Evolutionary conservation across 2,797 vertebrate genomes (phyloP).

Genomic region (Artibeus lituratus): DNA sequence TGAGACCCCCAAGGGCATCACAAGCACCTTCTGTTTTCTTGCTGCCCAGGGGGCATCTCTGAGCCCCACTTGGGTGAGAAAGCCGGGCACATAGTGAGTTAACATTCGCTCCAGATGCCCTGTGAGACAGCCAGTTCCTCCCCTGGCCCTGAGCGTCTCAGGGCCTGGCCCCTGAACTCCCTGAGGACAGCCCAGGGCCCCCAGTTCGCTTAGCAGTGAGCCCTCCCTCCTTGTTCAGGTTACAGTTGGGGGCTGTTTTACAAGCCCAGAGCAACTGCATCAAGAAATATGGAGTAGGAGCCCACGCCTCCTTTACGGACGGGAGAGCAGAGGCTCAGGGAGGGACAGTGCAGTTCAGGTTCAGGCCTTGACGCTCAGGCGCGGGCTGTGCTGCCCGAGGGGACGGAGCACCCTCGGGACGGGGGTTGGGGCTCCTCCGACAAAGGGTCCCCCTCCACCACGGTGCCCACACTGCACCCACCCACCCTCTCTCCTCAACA

Average conservation of each 20-base stretch:
- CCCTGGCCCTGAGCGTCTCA: not conserved
- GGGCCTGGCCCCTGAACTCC: not conserved
- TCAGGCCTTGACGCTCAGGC: not conserved
- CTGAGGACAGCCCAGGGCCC: not conserved
- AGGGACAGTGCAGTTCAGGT: fast-evolving
- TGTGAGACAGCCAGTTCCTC: not conserved
- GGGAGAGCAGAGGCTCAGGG: not conserved
- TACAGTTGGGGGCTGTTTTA: not conserved
- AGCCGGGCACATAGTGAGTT: not conserved
- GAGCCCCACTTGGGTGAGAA: not conserved
- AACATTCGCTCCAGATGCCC: not conserved
- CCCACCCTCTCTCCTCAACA: not conserved
- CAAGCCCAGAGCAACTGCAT: not conserved
- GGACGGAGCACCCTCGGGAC: not conserved
- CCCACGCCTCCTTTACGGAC: not conserved
- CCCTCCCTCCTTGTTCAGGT: not conserved
- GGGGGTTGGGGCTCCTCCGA: not conserved
- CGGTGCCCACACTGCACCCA: fast-evolving
- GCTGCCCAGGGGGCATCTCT: not conserved
- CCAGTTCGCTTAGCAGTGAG: fast-evolving
- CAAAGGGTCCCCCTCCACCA: not conserved
- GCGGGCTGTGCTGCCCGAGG: not conserved
- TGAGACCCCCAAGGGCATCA: not conserved
- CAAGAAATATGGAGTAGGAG: no score
- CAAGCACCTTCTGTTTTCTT: not conserved